These are phyloP conservation scores for Tinamus guttatus DNA, from an alignment of 2,113 vertebrate genomes.

Conservation along the genomic window DNA sequence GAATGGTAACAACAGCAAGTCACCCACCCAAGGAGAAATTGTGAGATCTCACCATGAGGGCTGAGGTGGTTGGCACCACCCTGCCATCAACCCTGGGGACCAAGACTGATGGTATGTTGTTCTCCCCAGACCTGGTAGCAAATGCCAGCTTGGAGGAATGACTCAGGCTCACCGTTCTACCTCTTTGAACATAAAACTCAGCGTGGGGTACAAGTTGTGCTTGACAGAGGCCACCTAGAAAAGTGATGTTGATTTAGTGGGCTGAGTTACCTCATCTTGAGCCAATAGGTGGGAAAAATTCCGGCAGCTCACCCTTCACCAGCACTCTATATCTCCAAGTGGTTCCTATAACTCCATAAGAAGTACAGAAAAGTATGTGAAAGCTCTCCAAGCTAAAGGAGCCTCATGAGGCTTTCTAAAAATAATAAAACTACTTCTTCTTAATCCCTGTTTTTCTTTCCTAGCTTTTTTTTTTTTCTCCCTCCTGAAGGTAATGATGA, in stretches of 20 bases:
- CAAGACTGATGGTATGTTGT: background rate
- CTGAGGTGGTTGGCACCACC: background rate
- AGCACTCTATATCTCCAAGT: background rate
- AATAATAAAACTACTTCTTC: background rate
- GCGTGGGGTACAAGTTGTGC: background rate
- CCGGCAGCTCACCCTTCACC: background rate
- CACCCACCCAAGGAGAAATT: background rate
- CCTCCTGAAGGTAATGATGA: background rate
- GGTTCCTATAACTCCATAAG: background rate
- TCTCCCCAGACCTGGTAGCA: background rate
- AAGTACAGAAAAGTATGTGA: background rate
- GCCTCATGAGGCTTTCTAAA: background rate
- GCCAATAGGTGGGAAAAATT: conserved; percentile 8
- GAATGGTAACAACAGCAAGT: background rate
- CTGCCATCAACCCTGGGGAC: background rate
- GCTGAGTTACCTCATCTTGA: conserved; percentile 46
- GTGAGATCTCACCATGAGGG: background rate
- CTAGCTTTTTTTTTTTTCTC: too few species aligned
- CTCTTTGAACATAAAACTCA: conserved; percentile 46
- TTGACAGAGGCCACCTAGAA: conserved; percentile 24
- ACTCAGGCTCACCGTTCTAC: conserved; percentile 14
- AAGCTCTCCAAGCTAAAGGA: conserved; percentile 2
- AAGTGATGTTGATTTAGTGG: background rate
- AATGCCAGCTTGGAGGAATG: background rate
- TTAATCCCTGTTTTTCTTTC: background rate